Evolutionary conservation across 2,113 vertebrate species (phyloP), one percentile per base, ranked within the genome.

Genomic region (Hylia prasina): DNA sequence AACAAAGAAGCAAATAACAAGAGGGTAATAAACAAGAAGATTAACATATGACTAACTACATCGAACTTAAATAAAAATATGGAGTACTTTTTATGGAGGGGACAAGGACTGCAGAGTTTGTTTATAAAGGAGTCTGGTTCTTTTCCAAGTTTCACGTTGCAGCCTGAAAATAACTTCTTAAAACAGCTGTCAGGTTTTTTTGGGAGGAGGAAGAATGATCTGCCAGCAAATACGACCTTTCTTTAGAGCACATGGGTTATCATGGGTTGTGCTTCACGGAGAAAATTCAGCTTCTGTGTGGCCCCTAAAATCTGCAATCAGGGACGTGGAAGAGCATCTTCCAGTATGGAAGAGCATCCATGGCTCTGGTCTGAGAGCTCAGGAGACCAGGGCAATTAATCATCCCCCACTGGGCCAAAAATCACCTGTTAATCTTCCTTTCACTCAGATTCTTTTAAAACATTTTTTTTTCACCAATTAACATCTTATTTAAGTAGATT

Each of bases 151-250:
- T 96, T 86, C 90, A 93, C 4, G 30, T 96, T 95, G 91, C 93
- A 95, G 70, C 70, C 93, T 82, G 82, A 96, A 96, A 96, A 97
- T 97, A 97, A 88, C 96, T 94, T 50, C 90, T 96, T 77, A 91
- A 93, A 95, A 87, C 95, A 96, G 91, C 87, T 95, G 94, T 89
- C 84, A 91, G 82, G 37, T 25, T 80, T 90, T 78, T 81, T 42
- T 10, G 10, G 53, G 33, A 44, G 39, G 57, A 64, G 69, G 66
- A 69, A 82, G 81, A 70, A 35, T 18, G 54, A 83, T 72, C 82
- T 45, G 71, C 57, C 72, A 89, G 73, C 87, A 87, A 94, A 75
- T 44, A 70, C 0, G 3, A 96, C 54, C 89, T 87, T 75, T 82
- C 83, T 94, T 82, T 40, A 83, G 93, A 71, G 47, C 2, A 2